These are phyloP conservation scores for Muraenolepis orangiensis DNA, from an alignment of 2,797 vertebrate species.

Conservation along the genomic window DNA sequence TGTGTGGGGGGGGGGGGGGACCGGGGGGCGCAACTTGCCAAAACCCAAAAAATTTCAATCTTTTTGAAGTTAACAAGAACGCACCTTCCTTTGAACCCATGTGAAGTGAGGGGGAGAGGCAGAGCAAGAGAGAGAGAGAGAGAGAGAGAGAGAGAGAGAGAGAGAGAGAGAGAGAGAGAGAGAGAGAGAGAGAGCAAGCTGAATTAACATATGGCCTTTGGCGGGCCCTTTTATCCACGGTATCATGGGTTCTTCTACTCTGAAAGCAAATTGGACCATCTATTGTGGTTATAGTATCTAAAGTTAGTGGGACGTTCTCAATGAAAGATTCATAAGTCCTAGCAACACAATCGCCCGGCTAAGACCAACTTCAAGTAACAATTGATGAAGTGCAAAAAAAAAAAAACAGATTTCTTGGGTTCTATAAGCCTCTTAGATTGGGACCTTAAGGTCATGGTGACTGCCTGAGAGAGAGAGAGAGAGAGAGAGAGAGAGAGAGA, in stretches of 20 bases:
- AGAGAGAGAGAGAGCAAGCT: conserved; percentile 4
- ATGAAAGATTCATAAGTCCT: conserved; percentile 38
- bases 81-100: conserved; percentile 37
- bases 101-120: background rate
- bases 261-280: conserved; percentile 9
- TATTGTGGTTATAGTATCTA: background rate
- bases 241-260: conserved; percentile 22
- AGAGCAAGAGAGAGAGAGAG: background rate
- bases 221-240: conserved; percentile 16
- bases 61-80: conserved; percentile 51
- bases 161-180: background rate
- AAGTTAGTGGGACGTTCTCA: conserved; percentile 6
- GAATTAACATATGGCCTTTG: conserved; percentile 29
- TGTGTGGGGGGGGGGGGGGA: no score
- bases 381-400: conserved; percentile 56
- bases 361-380: conserved; percentile 34
- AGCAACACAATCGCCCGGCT: background rate
- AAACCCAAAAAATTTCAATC: conserved; percentile 29
- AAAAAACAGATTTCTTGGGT: conserved; percentile 36
- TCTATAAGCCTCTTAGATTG: conserved; percentile 63
- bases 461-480: conserved; percentile 37
- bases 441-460: conserved; percentile 47
- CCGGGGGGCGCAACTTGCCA: conserved; percentile 23
- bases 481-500: conserved; percentile 29
- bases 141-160: conserved; percentile 2